phyloP scores from a whole-genome alignment of 1,140 invertebrate genomes.

The Dendroctonus ponderosae region DNA sequence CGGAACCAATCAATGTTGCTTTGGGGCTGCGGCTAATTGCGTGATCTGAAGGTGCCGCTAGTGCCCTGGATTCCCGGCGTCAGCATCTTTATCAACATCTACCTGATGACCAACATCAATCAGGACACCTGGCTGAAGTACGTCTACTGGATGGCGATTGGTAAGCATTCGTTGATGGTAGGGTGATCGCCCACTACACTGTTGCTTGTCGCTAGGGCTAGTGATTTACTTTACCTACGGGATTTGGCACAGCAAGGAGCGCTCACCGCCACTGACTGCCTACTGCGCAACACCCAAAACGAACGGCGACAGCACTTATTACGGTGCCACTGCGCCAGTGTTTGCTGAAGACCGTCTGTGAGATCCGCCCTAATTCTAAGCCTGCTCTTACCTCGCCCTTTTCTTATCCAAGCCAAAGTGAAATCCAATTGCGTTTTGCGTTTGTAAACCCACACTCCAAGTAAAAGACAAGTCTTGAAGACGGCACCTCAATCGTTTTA shows the following conservation, averaged over 20 bases:
- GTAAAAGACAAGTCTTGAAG: no score
- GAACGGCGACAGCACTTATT: constrained; percentile 19
- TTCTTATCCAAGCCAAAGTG: neutral
- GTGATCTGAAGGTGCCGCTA: constrained; percentile 65
- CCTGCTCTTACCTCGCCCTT: neutral
- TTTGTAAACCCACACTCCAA: no score
- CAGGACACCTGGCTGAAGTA: constrained; percentile 77
- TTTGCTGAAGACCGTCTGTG: neutral
- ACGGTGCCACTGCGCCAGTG: constrained; percentile 13
- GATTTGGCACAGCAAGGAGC: constrained; percentile 58
- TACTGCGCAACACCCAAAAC: constrained; percentile 6
- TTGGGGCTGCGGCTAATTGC: no score
- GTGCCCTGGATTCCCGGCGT: constrained; percentile 76
- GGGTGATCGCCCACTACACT: no score
- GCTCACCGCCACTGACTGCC: constrained; percentile 33
- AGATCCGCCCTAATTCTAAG: neutral
- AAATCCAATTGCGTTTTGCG: no score
- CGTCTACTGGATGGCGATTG: constrained; percentile 71
- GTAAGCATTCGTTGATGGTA: constrained; percentile 48
- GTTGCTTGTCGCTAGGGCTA: constrained; percentile 56
- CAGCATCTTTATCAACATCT: constrained; percentile 78
- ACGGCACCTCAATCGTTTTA: neutral
- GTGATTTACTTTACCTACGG: constrained; percentile 61
- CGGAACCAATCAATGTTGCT: no score
- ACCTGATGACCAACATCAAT: constrained; percentile 77